Evolutionary conservation across 2,888 invertebrate genomes (phyloP), one percentile per base, ranked within the genome.

Genomic region (Cotesia congregata): DNA sequence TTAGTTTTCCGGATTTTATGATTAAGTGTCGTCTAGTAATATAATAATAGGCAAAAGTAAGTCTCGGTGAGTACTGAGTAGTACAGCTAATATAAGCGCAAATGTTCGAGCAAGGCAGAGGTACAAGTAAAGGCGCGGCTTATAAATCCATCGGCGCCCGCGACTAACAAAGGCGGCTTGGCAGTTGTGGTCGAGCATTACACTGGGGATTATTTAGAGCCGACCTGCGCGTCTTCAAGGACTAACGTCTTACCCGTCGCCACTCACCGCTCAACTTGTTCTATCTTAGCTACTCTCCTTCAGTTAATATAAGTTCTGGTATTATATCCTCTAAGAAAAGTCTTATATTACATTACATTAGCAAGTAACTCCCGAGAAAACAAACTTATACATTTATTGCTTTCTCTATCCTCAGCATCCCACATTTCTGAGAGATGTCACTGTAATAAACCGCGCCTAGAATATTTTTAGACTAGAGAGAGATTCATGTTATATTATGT

Each of bases 191-290:
- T 50, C 77, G 72, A 64, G 74, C 79, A 78, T 79, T 77, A 79
- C 77, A 79, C 78, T 77, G 79, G 30, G 80, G 80, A 80, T 79
- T 73, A 73, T 73, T 82, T 79, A 82, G 78, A 81, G 78, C 80
- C 83, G 79, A 77, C 68, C 80, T 78, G 82, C 80, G 83, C 82
- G 82, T 85, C 84, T 83, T 83, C 84, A 85, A 85, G 85, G 85
- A 82, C 83, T 82, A 40, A 59, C 69, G 71, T 77, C 62, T 73
- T 79, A 73, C 79, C 80, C 79, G 79, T 81, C 81, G 78, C 83
- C 84, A 77, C 82, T 85, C 84, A 84, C 83, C 81, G 78, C 30
- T 20, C 59, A 50, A 30, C 50, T 69, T 17, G 17, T 17, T 12
- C 41, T 17, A 30, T 30, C 30, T 40, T 69, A 76, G 71, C 75